Conservation (phyloP, 2,113 vertebrate species). For the Otocyon megalotis region DNA sequence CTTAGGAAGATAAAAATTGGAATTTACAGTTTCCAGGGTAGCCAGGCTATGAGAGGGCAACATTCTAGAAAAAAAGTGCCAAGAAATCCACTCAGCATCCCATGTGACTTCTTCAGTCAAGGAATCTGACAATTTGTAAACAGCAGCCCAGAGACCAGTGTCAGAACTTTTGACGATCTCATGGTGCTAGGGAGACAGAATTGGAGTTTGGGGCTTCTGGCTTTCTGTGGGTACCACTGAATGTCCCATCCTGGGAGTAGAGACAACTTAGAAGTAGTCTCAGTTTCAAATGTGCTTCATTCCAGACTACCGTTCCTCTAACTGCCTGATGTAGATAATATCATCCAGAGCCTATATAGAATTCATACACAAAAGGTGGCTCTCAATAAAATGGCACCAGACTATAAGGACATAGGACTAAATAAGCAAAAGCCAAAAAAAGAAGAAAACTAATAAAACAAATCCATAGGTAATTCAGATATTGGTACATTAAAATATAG, state of each 20-base stretch:
- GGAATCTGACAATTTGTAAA: not conserved
- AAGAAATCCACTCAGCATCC: not conserved
- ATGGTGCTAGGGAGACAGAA: not conserved
- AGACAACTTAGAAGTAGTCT: not conserved
- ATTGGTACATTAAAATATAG: not conserved
- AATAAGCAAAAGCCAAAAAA: not conserved
- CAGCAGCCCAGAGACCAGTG: not conserved
- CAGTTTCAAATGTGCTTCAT: not conserved
- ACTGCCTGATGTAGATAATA: not conserved
- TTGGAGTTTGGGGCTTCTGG: not conserved
- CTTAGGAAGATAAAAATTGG: not conserved
- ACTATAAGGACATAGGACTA: not conserved
- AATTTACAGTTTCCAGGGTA: not conserved
- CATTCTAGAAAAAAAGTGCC: not conserved
- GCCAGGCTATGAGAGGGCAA: not conserved
- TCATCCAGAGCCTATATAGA: not conserved
- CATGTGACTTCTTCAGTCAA: not conserved
- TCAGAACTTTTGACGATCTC: not conserved
- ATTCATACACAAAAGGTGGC: not conserved
- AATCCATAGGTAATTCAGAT: not conserved
- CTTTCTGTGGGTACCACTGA: accelerated
- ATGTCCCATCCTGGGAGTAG: not conserved
- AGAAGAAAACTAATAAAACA: not conserved
- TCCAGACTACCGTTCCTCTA: not conserved
- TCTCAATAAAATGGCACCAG: not conserved